Conservation (phyloP, 92 coral and sea anemone genomes). For the Phenganax marumi region DNA sequence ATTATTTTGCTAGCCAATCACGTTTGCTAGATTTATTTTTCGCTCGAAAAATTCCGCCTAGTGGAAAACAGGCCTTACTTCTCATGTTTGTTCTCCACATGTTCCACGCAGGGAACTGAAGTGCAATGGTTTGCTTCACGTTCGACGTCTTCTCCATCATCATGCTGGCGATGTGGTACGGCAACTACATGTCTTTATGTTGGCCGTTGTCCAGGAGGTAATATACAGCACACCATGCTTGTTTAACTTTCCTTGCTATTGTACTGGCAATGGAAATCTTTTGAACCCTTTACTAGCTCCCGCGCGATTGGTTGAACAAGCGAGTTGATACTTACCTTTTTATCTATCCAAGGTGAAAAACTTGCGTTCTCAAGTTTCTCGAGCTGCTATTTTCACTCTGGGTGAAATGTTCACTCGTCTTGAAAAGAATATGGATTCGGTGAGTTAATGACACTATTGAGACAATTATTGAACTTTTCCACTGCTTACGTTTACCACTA, state of each 20-base stretch:
- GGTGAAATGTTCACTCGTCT: conserved; percentile 85
- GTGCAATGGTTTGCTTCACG: conserved; percentile 84
- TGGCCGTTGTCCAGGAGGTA: conserved; percentile 88
- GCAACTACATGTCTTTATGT: conserved; percentile 72
- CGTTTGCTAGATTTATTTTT: too few species aligned
- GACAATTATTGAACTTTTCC: too few species aligned
- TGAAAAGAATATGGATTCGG: conserved; percentile 86
- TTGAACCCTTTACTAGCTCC: not conserved
- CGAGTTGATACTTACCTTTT: not conserved
- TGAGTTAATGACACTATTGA: conserved; percentile 55
- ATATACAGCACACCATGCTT: not conserved
- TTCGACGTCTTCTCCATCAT: conserved; percentile 79
- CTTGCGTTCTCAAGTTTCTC: conserved; percentile 90
- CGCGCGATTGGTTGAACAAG: too few species aligned
- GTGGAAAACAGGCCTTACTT: too few species aligned
- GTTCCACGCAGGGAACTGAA: conserved; percentile 68
- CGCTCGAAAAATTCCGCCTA: too few species aligned
- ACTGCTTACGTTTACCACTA: too few species aligned
- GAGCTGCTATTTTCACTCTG: conserved; percentile 87
- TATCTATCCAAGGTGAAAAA: conserved; percentile 71
- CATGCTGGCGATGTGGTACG: conserved; percentile 67
- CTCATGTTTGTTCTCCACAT: too few species aligned
- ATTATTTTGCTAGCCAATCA: too few species aligned
- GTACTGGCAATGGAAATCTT: not conserved
- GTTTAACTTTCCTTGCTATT: not conserved